Evolutionary conservation across 2,113 vertebrate species (phyloP), one percentile per base, ranked within the genome.

Genomic region (Siniperca chuatsi): DNA sequence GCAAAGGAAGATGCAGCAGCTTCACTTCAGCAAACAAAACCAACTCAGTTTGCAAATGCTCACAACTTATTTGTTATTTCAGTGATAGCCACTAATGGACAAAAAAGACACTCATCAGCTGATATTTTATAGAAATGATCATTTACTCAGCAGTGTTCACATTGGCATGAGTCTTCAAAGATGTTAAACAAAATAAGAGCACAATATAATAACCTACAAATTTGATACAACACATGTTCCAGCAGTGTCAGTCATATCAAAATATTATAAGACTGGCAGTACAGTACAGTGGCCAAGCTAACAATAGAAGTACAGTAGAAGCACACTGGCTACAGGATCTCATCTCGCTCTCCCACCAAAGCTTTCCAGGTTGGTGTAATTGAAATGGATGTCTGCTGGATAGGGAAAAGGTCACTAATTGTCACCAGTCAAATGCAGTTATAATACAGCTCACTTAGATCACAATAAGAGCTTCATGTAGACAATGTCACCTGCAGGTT

Each of bases 361-460:
- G 46, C 82, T 55, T 62, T 68, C 62, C 66, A 74, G 9, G 15
- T 78, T 86, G 73, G 76, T 54, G 73, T 95, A 94, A 95, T 94
- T 91, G 83, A 94, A 94, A 87, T 82, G 83, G 94, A 96, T 90
- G 92, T 87, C 89, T 90, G 84, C 90, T 89, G 92, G 90, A 94
- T 85, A 74, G 83, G 86, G 87, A 54, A 95, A 95, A 96, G 94
- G 96, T 95, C 96, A 96, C 89, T 92, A 92, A 95, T 92, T 91
- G 90, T 95, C 94, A 93, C 89, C 84, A 94, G 94, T 96, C 94
- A 94, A 94, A 93, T 93, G 92, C 21, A 48, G 94, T 96, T 95
- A 94, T 90, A 88, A 82, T 84, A 93, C 87, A 78, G 62, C 88
- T 86, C 90, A 82, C 89, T 92, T 85, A 81, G 87, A 87, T 94